These are phyloP conservation scores for Talpa occidentalis DNA, from an alignment of 2,113 vertebrate genomes.

Conservation along the genomic window DNA sequence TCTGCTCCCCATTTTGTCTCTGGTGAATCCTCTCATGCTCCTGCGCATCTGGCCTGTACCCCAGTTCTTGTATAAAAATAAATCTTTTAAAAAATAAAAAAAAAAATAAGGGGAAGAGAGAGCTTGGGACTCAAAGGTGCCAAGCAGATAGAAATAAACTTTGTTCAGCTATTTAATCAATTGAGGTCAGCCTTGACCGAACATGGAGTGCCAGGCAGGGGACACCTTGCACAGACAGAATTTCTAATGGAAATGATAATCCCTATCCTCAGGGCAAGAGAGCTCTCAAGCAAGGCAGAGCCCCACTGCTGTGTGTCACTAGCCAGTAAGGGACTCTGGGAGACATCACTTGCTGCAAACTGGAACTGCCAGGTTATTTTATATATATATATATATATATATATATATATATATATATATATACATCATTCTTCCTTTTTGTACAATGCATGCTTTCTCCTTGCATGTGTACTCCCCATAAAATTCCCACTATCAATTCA, in stretches of 20 bases:
- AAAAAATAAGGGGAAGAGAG: neutral
- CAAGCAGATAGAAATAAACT: neutral
- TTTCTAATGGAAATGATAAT: neutral
- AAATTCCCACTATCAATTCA: too few relatives aligned
- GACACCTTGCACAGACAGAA: neutral
- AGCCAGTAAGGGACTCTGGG: neutral
- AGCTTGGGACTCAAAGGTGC: neutral
- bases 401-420: too few relatives aligned
- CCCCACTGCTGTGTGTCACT: neutral
- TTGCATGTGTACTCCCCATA: too few relatives aligned
- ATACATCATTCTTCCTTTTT: too few relatives aligned
- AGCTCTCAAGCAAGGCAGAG: neutral
- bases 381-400: too few relatives aligned
- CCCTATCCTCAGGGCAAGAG: neutral
- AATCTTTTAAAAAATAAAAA: too few relatives aligned
- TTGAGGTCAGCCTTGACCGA: neutral
- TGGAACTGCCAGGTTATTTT: neutral
- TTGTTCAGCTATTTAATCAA: neutral
- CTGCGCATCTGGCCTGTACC: too few relatives aligned
- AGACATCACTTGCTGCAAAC: neutral
- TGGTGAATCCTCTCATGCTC: too few relatives aligned
- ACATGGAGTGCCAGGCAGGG: neutral
- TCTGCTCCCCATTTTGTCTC: too few relatives aligned
- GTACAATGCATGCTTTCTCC: too few relatives aligned
- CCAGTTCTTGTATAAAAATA: too few relatives aligned